Evolutionary conservation across 2,888 invertebrate genomes (phyloP), one percentile per base, ranked within the genome.

Genomic region (Stictocephala bisonia): DNA sequence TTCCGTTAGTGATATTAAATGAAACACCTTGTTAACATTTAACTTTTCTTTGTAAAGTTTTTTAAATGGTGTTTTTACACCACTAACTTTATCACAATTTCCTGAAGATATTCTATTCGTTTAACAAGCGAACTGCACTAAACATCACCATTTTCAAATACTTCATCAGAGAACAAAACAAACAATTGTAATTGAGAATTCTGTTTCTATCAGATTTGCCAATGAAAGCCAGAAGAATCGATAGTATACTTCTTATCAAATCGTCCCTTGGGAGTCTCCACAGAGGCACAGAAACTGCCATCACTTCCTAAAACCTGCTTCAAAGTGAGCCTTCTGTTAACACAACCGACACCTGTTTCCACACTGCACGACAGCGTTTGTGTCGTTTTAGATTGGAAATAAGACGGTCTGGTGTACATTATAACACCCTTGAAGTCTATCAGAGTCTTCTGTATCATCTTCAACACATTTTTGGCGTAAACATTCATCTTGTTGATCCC

Each of bases 321-420:
- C 1, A 72, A 15, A 9, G 56, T 29, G n/a, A 72, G 56, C 44
- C 31, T 56, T 11, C 31, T 31, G 68, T 22, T 68, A 15, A 68
- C 48, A n/a, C 40, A 51, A 27, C 72, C 68, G 7, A 70, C 7
- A 26, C 31, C 18, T 13, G 58, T 26, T n/a, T 56, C 24, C 9
- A 24, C 24, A 9, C 31, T 67, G 22, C 27, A n/a, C 20, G 29
- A 11, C 15, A 56, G 44, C 27, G 31, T 0, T 24, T 64, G 70
- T 24, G 51, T 51, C 1, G 64, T 48, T 60, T 75, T 74, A 24
- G 78, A 78, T 18, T 77, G 75, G 31, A 86, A 88, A 81, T 88
- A 85, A 78, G 82, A 83, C 51, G 87, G 86, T 82, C 85, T 86
- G 67, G 87, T 88, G 78, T 87, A 90, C 35, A 89, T 78, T 67